phyloP scores from a whole-genome alignment of 1,140 invertebrate genomes.

The Ceratina japonica region DNA sequence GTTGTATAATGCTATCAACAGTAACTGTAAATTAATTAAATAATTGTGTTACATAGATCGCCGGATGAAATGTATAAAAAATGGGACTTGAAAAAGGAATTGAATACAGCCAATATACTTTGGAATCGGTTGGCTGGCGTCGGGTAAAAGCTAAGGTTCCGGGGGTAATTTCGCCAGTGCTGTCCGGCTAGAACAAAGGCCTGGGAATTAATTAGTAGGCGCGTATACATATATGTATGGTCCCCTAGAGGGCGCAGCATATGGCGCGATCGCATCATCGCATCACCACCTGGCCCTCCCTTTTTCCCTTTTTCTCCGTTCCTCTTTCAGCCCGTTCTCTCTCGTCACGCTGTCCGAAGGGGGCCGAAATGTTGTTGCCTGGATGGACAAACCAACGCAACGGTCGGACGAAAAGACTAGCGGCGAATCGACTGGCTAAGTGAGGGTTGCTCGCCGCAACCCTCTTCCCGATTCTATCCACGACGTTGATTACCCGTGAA shows the following conservation, averaged over 20 bases:
- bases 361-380: constrained; percentile 58
- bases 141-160: constrained; percentile 50
- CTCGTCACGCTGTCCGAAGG: constrained; percentile 42
- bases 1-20: too few relatives aligned
- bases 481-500: constrained; percentile 53
- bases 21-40: too few relatives aligned
- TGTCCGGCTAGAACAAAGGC: constrained; percentile 75
- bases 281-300: constrained; percentile 74
- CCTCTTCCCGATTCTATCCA: constrained; percentile 16
- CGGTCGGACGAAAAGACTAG: constrained; percentile 60
- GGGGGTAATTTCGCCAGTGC: constrained; percentile 56
- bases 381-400: constrained; percentile 57
- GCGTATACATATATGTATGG: constrained; percentile 66
- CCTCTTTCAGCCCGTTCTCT: neutral
- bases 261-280: constrained; percentile 77
- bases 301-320: constrained; percentile 46
- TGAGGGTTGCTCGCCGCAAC: constrained; percentile 42
- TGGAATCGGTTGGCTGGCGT: constrained; percentile 32
- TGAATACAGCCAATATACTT: neutral
- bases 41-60: too few relatives aligned
- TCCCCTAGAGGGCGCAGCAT: constrained; percentile 75
- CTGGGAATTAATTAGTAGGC: constrained; percentile 78
- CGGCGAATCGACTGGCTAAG: constrained; percentile 43
- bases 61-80: too few relatives aligned
- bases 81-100: too few relatives aligned